Evolutionary conservation across 2,113 vertebrate species (phyloP), one percentile per base, ranked within the genome.

Genomic region (Nanorana parkeri): DNA sequence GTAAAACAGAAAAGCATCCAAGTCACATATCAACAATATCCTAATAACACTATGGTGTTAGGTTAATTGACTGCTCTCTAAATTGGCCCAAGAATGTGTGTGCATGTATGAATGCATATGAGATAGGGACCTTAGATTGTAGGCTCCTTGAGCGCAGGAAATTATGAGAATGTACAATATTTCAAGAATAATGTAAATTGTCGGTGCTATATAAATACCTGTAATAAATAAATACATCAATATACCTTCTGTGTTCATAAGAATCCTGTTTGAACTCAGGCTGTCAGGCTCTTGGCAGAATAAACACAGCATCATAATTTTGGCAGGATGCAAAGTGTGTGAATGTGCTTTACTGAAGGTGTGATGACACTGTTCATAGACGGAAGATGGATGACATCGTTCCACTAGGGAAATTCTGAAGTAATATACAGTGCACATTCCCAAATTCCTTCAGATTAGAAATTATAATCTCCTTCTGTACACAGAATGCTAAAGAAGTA

Each of bases 251-350:
- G 29, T 82, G 29, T 67, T 56, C 66, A 51, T 69, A 68, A 68
- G 54, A 82, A 76, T 82, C 71, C 80, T 82, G 47, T 82, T 75
- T 82, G 64, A 81, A 82, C 54, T 82, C 52, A 82, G 61, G 68
- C 75, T 82, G 63, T 76, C 80, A 75, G 72, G 36, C 68, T 60
- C 72, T 82, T 82, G 80, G 80, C 79, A 54, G n/a, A 21, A n/a
- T 32, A 66, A 17, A 26, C 29, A 74, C 51, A 65, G 51, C 69
- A 63, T 55, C 68, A 80, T 63, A 65, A 67, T 64, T 68, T 66
- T 84, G 83, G 69, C 69, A 76, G 56, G 65, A 66, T 51, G 56
- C 71, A 74, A 67, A 73, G 23, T 41, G 23, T 51, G 11, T 61
- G 60, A 60, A 79, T 79, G 68, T 58, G 76, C 28, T 36, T 51